Conservation (phyloP, 1,140 invertebrate species). For the Trichonephila clavipes region DNA sequence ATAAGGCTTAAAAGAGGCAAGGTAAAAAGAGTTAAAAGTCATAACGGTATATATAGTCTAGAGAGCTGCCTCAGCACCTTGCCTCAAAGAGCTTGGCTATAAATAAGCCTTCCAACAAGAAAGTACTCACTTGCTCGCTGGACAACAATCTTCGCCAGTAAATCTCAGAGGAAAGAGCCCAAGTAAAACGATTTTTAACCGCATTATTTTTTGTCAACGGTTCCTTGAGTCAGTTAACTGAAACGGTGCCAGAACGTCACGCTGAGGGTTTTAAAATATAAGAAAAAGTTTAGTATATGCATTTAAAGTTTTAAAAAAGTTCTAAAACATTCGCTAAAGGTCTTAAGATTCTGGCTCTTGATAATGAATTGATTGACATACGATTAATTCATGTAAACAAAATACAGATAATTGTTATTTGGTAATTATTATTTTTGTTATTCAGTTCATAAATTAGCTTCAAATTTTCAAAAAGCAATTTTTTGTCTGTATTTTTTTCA, state of each 20-base stretch:
- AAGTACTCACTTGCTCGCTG: slow-evolving; percentile 44
- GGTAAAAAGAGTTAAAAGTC: slow-evolving; percentile 37
- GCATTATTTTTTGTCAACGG: slow-evolving; percentile 24
- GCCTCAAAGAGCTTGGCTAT: slow-evolving; percentile 1
- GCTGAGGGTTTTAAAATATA: background rate
- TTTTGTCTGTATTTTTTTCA: too few species aligned
- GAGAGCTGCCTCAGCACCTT: slow-evolving; percentile 49
- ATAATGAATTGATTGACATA: too few species aligned
- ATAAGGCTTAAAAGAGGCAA: slow-evolving; percentile 42
- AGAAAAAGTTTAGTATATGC: background rate
- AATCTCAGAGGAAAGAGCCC: slow-evolving; percentile 17
- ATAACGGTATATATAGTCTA: slow-evolving; percentile 56
- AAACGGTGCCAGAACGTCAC: slow-evolving; percentile 4
- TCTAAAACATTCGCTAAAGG: too few species aligned
- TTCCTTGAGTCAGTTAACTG: background rate
- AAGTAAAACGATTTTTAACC: background rate
- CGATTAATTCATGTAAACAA: too few species aligned
- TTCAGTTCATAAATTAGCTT: too few species aligned
- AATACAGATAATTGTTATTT: too few species aligned
- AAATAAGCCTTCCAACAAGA: slow-evolving; percentile 62
- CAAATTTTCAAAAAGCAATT: too few species aligned
- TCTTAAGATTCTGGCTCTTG: too few species aligned
- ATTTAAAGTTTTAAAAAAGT: too few species aligned
- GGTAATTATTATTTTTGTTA: too few species aligned
- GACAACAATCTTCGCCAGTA: slow-evolving; percentile 42